Evolutionary conservation across 2,113 vertebrate species (phyloP), one percentile per base, ranked within the genome.

Genomic region (Hystrix brachyura): DNA sequence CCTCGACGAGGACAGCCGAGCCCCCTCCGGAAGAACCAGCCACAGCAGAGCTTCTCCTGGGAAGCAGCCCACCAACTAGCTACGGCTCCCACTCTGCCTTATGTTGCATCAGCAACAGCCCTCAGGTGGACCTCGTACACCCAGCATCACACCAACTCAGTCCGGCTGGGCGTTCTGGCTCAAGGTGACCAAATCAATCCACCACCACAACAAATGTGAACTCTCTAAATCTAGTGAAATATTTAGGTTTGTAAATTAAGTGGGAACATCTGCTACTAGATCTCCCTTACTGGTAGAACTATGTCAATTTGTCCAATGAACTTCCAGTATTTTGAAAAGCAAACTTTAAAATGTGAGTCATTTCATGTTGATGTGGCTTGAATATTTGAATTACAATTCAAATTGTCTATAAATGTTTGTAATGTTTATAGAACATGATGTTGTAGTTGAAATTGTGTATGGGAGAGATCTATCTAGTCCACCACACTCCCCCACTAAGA

Each of bases 331-430:
- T 65, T 93, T 91, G 53, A 88, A 85, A 81, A 95, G 60, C 12
- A 62, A 55, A 55, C 38, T 74, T 19, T 64, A 60, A 95, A 94
- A 89, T 86, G 34, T 95, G 32, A 71, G 19, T 93, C 88, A 92
- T 78, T 97, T 91, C 89, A 89, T 91, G 38, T 89, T 94, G 46
- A 29, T 82, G 43, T 59, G n/a, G n/a, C 69, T 86, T 82, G 80
- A 80, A 38, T 0, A 0, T 82, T 38, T 62, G 67, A 67, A 80
- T 4, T 34, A 6, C 57, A 78, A 38, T 87, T 97, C 27, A 86
- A 82, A 94, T 94, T 51, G 0, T 0, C 14, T 23, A 55, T 90
- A 82, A 94, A 72, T 94, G 7, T 1, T 43, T 38, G 19, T 43
- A n/a, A 43, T 5, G 11, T 72, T 71, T 57, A 76, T 53, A 89